These are phyloP conservation scores for Drosophila robusta DNA, from an alignment of 2,888 invertebrate genomes.

Conservation along the genomic window DNA sequence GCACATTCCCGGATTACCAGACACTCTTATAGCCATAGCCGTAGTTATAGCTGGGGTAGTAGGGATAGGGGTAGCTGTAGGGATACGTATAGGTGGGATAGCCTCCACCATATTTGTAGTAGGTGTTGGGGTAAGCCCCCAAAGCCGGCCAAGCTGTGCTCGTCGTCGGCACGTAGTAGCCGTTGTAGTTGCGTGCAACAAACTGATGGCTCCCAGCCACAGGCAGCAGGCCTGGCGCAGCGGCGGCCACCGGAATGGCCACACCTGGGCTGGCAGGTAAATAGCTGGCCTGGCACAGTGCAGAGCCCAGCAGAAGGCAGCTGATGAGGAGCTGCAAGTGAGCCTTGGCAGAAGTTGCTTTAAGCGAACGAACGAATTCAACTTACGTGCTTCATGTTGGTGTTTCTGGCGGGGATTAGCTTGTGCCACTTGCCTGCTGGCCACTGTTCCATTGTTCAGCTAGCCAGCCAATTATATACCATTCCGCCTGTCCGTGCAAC, in stretches of 20 bases:
- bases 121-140: conserved; percentile 51
- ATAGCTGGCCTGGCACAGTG: conserved; percentile 53
- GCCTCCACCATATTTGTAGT: conserved; percentile 55
- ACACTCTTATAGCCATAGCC: conserved; percentile 67
- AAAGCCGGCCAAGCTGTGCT: conserved; percentile 43
- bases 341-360: background rate
- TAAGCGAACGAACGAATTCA: background rate
- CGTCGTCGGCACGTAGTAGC: conserved; percentile 66
- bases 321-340: conserved; percentile 15
- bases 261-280: conserved; percentile 54
- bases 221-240: conserved; percentile 56
- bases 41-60: conserved; percentile 61
- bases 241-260: conserved; percentile 40
- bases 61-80: conserved; percentile 50
- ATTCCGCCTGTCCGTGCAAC: background rate
- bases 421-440: conserved; percentile 22
- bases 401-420: conserved; percentile 12
- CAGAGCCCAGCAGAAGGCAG: conserved; percentile 38
- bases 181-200: conserved; percentile 80
- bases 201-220: conserved; percentile 79
- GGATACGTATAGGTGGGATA: conserved; percentile 62
- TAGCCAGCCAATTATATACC: conserved; percentile 51
- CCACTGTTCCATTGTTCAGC: conserved; percentile 39
- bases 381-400: conserved; percentile 62
- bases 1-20: conserved; percentile 46